Percentiles rank a stretch among this genome's conserved stretches.
Evolutionary conservation across 2,797 vertebrate species (phyloP).

Genomic region (Crocidura indochinensis): DNA sequence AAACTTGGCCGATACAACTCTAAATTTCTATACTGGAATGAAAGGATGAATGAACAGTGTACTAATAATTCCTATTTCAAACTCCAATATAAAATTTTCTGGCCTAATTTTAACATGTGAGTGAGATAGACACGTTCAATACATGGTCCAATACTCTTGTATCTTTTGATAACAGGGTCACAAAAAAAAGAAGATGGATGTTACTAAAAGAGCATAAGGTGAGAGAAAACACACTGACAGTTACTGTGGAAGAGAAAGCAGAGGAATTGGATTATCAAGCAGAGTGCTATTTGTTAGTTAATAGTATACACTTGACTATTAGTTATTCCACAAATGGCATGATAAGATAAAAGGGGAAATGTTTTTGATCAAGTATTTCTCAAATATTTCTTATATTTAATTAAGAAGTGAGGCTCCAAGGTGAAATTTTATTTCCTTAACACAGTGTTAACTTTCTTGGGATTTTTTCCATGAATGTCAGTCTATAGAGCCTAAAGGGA

Average conservation of each 20-base stretch:
- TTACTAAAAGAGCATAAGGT: conserved; percentile 58
- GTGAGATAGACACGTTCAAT: not conserved
- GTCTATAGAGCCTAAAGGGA: not conserved
- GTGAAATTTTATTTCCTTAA: conserved; percentile 58
- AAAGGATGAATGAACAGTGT: not conserved
- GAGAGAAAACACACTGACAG: conserved; percentile 17
- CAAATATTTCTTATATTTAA: conserved; percentile 71
- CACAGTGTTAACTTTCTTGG: conserved; percentile 14
- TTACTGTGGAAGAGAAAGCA: not conserved
- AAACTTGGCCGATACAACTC: conserved; percentile 7
- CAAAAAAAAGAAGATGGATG: not conserved
- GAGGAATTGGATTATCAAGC: conserved; percentile 23
- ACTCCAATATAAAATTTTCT: not conserved
- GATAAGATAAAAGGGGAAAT: conserved; percentile 38
- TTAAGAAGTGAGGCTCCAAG: conserved; percentile 57
- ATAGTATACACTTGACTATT: not conserved
- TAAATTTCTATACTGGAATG: not conserved
- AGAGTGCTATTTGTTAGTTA: conserved; percentile 62
- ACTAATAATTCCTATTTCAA: not conserved
- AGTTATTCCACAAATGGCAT: conserved; percentile 36
- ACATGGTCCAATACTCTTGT: conserved; percentile 1
- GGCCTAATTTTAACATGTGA: not conserved
- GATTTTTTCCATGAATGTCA: conserved; percentile 19
- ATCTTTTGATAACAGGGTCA: conserved; percentile 35
- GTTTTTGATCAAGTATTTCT: conserved; percentile 74